Evolutionary conservation across 2,113 vertebrate genomes (phyloP).

Genomic region (Ceratotherium simum): DNA sequence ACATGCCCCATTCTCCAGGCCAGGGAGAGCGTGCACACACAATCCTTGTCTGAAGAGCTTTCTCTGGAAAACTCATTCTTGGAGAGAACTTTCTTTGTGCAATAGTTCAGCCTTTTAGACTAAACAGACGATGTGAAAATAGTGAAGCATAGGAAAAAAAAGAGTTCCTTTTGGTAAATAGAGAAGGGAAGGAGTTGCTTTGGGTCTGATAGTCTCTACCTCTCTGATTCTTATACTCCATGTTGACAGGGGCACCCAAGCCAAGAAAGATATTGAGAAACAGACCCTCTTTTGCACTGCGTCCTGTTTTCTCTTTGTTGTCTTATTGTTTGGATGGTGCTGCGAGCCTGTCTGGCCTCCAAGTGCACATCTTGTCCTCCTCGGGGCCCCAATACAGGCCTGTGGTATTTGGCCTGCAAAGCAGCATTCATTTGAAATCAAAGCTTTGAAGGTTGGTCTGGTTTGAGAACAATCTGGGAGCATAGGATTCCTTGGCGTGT

Average conservation of each 20-base stretch:
- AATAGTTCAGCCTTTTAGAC: constrained; percentile 82
- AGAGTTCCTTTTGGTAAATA: constrained; percentile 74
- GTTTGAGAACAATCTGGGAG: constrained; percentile 35
- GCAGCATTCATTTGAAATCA: constrained; percentile 40
- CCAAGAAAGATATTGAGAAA: background rate
- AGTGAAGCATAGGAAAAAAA: constrained; percentile 54
- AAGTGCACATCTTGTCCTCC: constrained; percentile 22
- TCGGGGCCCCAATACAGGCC: background rate
- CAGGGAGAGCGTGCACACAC: fast-evolving
- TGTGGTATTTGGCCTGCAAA: constrained; percentile 5
- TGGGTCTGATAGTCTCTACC: constrained; percentile 54
- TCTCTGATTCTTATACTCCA: constrained; percentile 38
- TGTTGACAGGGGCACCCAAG: background rate
- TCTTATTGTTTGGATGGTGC: background rate
- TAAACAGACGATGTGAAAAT: constrained; percentile 85
- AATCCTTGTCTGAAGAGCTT: background rate
- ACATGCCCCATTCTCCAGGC: constrained; percentile 70
- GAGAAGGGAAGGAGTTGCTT: constrained; percentile 63
- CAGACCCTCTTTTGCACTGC: background rate
- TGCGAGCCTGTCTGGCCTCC: background rate
- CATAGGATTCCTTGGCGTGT: constrained; percentile 43
- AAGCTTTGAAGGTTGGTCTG: constrained; percentile 58
- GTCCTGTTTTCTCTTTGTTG: background rate
- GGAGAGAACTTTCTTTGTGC: constrained; percentile 84
- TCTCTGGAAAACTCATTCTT: constrained; percentile 84